Percentiles rank a stretch among this genome's conserved stretches.
Conservation (phyloP, 2,113 vertebrate genomes). For the Trochalopteron elliotii region DNA sequence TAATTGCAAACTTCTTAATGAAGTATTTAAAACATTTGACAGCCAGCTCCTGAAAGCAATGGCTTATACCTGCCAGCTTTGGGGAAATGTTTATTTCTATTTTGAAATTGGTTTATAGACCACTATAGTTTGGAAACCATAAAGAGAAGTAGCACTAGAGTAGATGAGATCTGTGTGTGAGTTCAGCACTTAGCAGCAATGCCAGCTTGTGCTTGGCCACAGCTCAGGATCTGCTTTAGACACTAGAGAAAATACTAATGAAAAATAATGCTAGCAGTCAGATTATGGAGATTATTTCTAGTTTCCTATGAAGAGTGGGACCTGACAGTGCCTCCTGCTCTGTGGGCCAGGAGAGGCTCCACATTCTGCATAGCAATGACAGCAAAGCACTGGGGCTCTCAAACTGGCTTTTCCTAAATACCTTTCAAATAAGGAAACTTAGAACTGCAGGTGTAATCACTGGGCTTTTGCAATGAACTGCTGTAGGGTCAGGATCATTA, state of each 20-base stretch:
- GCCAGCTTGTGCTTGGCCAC: background rate
- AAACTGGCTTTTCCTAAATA: background rate
- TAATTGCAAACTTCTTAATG: background rate
- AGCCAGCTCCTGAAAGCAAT: background rate
- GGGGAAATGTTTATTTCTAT: background rate
- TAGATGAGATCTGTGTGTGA: background rate
- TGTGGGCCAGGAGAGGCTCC: background rate
- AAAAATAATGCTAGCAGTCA: background rate
- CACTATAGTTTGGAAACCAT: background rate
- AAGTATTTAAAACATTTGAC: background rate
- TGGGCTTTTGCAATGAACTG: background rate
- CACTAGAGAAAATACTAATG: background rate
- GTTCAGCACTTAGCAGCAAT: background rate
- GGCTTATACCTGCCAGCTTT: background rate
- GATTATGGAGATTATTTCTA: background rate
- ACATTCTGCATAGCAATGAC: accelerated
- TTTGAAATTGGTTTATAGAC: background rate
- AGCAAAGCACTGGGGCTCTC: background rate
- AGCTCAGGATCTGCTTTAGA: background rate
- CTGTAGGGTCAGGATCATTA: background rate
- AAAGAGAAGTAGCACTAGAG: background rate
- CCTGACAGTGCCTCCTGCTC: background rate
- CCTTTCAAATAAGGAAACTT: background rate
- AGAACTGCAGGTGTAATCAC: background rate
- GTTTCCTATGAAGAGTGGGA: background rate